Conservation (phyloP, 1,140 invertebrate species). For the Phymorhynchus buccinoides region DNA sequence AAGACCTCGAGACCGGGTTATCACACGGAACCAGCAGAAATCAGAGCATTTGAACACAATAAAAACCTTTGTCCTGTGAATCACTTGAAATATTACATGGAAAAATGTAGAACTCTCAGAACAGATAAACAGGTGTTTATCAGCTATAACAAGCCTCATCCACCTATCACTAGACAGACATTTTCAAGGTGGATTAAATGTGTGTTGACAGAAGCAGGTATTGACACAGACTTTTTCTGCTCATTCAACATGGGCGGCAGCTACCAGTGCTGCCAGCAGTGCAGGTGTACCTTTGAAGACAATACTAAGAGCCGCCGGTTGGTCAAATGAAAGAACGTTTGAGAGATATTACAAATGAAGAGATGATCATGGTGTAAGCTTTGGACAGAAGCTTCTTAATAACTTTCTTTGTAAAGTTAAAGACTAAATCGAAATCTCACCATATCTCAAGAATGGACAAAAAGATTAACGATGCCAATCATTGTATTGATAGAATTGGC, state of each 20-base stretch:
- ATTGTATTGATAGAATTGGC: no score
- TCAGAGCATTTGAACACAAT: background rate
- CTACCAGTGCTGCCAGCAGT: background rate
- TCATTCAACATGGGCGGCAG: background rate
- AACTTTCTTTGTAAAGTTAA: background rate
- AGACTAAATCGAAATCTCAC: no score
- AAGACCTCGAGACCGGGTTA: background rate
- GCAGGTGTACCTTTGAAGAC: background rate
- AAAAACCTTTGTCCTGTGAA: background rate
- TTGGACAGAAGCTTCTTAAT: background rate
- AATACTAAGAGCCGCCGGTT: slow-evolving; percentile 10
- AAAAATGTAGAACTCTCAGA: background rate
- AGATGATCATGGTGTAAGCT: background rate
- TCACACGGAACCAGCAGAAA: background rate
- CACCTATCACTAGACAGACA: no score
- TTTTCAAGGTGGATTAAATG: background rate
- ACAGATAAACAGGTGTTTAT: background rate
- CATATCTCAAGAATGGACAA: no score
- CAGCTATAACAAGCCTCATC: background rate
- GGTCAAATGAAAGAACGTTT: background rate
- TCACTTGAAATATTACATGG: background rate
- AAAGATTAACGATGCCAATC: no score
- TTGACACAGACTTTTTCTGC: background rate
- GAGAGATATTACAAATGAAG: background rate
- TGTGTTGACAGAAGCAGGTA: no score